Conservation (phyloP, 2,797 vertebrate genomes). For the Prionace glauca region DNA sequence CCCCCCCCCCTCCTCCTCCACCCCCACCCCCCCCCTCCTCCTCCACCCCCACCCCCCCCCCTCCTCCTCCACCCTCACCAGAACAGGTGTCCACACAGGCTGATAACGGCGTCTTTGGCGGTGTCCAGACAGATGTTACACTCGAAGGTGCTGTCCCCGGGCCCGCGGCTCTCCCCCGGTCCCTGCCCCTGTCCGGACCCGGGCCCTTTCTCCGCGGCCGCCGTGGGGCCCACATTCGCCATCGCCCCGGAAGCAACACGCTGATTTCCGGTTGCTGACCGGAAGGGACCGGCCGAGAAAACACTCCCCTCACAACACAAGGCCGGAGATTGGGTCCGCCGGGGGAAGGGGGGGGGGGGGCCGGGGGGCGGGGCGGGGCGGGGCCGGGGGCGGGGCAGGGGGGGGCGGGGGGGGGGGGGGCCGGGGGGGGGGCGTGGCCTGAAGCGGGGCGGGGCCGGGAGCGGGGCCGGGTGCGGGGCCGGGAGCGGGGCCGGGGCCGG, state of each 20-base stretch:
- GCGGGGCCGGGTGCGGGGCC: no score
- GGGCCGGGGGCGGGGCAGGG: no score
- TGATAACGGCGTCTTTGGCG: constrained; percentile 96
- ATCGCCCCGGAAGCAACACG: background rate
- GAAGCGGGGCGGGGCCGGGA: no score
- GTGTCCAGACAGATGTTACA: constrained; percentile 98
- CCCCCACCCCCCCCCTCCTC: no score
- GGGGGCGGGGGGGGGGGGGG: no score
- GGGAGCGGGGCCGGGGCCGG: no score
- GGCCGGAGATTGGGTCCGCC: background rate
- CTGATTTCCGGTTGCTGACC: background rate
- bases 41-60: no score
- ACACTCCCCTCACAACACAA: background rate
- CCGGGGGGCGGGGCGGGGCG: no score
- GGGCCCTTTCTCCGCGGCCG: background rate
- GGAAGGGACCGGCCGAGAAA: background rate
- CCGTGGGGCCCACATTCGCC: background rate
- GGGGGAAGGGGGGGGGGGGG: no score
- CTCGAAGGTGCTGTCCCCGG: constrained; percentile 93
- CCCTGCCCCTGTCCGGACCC: constrained; percentile 48
- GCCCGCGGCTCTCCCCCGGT: constrained; percentile 52
- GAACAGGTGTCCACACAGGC: constrained; percentile 94
- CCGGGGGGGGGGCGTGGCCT: no score
- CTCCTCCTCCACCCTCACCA: constrained; percentile 63
- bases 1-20: no score